These are phyloP conservation scores for Artibeus lituratus DNA, from an alignment of 2,797 vertebrate species.

Conservation along the genomic window DNA sequence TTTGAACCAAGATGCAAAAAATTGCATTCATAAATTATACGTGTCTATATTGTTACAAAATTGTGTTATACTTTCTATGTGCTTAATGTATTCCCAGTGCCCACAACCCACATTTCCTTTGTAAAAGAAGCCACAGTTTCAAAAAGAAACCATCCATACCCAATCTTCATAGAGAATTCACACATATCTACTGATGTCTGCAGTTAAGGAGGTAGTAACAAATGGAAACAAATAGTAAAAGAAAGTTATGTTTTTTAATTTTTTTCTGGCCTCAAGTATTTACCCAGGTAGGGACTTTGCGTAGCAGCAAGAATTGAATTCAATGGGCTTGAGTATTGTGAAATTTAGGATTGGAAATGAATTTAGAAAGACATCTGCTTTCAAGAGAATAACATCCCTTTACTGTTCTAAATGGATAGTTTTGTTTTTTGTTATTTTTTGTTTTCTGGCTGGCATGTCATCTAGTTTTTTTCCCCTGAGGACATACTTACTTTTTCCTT, in stretches of 20 bases:
- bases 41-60: slow-evolving; percentile 40
- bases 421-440: not conserved
- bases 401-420: not conserved
- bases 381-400: slow-evolving; percentile 12
- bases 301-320: slow-evolving; percentile 1
- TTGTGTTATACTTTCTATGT: not conserved
- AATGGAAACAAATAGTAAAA: not conserved
- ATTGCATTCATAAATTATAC: slow-evolving; percentile 30
- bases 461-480: not conserved
- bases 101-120: not conserved
- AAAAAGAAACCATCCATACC: not conserved
- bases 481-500: not conserved
- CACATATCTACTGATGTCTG: not conserved
- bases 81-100: slow-evolving; percentile 16
- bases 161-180: not conserved
- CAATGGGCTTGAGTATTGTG: not conserved
- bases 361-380: slow-evolving; percentile 18
- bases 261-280: not conserved
- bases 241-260: not conserved
- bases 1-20: not conserved
- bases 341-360: slow-evolving; percentile 26
- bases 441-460: not conserved
- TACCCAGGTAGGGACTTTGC: not conserved
- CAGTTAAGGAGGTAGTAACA: not conserved
- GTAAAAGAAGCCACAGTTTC: not conserved